Conservation (phyloP, 1,140 invertebrate genomes). For the Chironomus striatipennis region DNA sequence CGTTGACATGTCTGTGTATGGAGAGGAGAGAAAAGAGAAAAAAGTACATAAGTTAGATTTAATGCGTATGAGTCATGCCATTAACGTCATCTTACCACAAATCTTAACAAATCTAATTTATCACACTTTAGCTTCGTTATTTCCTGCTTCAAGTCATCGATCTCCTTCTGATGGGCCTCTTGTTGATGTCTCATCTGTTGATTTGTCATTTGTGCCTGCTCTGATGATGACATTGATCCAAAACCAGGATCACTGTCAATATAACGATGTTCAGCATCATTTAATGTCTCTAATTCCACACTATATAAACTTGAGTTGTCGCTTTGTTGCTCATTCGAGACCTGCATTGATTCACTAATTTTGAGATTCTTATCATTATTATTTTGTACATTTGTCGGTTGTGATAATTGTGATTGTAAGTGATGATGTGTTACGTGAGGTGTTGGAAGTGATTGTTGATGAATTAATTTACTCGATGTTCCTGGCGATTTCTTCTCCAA, state of each 20-base stretch:
- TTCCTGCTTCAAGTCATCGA: constrained; percentile 65
- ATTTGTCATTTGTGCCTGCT: constrained; percentile 56
- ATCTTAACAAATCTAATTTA: constrained; percentile 81
- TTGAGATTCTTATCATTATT: constrained; percentile 28
- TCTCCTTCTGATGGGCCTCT: constrained; percentile 36
- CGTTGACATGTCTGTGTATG: constrained; percentile 79
- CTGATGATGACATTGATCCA: constrained; percentile 87
- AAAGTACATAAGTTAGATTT: neutral
- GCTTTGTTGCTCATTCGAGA: constrained; percentile 41
- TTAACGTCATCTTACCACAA: constrained; percentile 63
- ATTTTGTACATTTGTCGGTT: constrained; percentile 24
- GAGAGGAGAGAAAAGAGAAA: too few relatives aligned
- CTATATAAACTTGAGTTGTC: constrained; percentile 52
- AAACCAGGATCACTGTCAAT: constrained; percentile 87
- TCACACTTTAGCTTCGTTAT: constrained; percentile 86
- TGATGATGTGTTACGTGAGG: constrained; percentile 37
- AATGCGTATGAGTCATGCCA: neutral
- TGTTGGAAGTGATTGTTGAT: neutral
- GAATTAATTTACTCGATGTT: neutral
- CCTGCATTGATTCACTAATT: constrained; percentile 38
- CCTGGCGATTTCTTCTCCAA: neutral
- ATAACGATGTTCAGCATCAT: constrained; percentile 41
- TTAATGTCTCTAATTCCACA: constrained; percentile 47
- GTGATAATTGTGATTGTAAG: constrained; percentile 40
- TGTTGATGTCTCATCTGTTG: constrained; percentile 28